Evolutionary conservation across 2,113 vertebrate species (phyloP).

Genomic region (Oxyruncus cristatus): DNA sequence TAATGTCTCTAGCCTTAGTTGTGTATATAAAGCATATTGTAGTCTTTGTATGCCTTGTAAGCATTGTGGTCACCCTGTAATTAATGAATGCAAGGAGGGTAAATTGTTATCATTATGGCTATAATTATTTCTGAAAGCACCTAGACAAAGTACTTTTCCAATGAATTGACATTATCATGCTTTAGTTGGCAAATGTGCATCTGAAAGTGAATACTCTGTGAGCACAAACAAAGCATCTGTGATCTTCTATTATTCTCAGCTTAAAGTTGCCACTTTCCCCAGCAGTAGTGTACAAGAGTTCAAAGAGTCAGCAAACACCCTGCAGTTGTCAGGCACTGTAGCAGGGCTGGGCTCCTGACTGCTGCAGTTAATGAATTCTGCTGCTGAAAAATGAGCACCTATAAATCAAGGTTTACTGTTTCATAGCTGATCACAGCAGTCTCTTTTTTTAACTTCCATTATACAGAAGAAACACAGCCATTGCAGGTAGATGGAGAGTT

Average conservation of each 20-base stretch:
- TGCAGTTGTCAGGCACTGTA: background rate
- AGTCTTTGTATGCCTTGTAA: background rate
- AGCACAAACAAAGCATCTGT: background rate
- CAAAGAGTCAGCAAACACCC: background rate
- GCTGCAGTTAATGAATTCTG: background rate
- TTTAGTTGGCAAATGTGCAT: background rate
- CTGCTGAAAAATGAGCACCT: background rate
- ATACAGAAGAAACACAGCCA: background rate
- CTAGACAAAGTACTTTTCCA: background rate
- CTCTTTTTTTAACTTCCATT: background rate
- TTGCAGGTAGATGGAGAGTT: background rate
- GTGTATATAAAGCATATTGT: background rate
- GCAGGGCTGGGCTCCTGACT: background rate
- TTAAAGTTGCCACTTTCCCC: background rate
- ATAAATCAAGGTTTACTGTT: background rate
- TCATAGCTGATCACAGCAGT: background rate
- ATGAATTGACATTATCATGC: background rate
- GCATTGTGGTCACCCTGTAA: background rate
- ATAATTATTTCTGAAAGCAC: conserved; percentile 30
- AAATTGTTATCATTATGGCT: background rate
- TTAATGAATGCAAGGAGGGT: background rate
- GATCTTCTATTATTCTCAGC: background rate
- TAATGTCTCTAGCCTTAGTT: background rate
- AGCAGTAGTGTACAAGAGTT: background rate
- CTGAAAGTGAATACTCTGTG: background rate